Evolutionary conservation across 2,888 invertebrate species (phyloP).

Genomic region (Eudemis profundana): DNA sequence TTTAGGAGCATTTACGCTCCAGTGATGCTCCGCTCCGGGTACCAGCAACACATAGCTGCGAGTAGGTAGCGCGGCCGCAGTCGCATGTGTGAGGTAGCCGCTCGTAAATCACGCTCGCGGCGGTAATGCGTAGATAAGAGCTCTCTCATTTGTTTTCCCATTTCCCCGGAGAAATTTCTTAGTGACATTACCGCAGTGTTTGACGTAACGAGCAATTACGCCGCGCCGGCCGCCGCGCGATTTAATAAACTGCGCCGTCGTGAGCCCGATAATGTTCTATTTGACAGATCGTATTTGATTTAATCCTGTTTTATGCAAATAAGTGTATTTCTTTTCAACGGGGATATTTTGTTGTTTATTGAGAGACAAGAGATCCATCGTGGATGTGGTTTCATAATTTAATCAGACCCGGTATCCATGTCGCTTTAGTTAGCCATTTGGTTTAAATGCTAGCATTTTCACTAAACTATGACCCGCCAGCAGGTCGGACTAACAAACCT

Average conservation of each 20-base stretch:
- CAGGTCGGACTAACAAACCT: no score
- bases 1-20: conserved; percentile 10
- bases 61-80: conserved; percentile 45
- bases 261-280: conserved; percentile 34
- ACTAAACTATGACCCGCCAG: no score
- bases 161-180: conserved; percentile 81
- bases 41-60: conserved; percentile 14
- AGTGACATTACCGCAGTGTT: conserved; percentile 72
- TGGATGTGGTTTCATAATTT: conserved; percentile 9
- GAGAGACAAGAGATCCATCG: conserved; percentile 4
- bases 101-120: conserved; percentile 78
- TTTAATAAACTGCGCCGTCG: conserved; percentile 42
- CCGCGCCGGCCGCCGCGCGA: conserved; percentile 46
- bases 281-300: conserved; percentile 35
- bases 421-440: no score
- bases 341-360: conserved; percentile 15
- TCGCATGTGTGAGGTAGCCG: conserved; percentile 68
- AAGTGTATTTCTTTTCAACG: neutral
- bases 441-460: no score
- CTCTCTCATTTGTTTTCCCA: conserved; percentile 83
- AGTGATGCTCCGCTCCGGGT: neutral
- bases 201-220: conserved; percentile 77
- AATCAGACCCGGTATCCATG: no score
- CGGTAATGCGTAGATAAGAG: conserved; percentile 83
- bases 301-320: conserved; percentile 15